Evolutionary conservation across 2,888 invertebrate genomes (phyloP).

Genomic region (Malacosoma neustria): DNA sequence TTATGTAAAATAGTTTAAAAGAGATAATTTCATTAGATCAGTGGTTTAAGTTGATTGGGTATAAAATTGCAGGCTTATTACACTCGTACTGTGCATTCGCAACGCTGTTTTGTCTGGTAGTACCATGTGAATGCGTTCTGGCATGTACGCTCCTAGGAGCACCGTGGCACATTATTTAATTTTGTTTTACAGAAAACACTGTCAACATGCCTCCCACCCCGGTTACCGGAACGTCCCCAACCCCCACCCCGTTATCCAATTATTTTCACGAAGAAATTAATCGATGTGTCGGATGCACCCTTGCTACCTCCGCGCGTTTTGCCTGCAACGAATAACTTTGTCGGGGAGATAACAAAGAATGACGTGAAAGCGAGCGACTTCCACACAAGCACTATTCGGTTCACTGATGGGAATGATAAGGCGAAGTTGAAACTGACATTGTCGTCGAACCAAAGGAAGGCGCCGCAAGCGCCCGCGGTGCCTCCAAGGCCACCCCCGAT

Average conservation of each 20-base stretch:
- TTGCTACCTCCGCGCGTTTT: slow-evolving; percentile 50
- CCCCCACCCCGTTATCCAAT: slow-evolving; percentile 59
- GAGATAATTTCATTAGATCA: neutral
- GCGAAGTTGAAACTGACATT: slow-evolving; percentile 53
- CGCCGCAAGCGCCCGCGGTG: slow-evolving; percentile 22
- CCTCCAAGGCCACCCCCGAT: slow-evolving; percentile 13
- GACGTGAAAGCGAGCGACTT: slow-evolving; percentile 39
- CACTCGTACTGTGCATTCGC: slow-evolving; percentile 20
- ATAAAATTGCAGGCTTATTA: slow-evolving; percentile 13
- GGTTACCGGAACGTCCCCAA: slow-evolving; percentile 63
- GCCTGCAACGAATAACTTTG: slow-evolving; percentile 38
- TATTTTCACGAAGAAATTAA: slow-evolving; percentile 56
- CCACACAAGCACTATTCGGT: slow-evolving; percentile 64
- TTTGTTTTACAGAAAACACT: slow-evolving; percentile 69
- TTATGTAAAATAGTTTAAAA: neutral
- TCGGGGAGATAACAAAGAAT: slow-evolving; percentile 59
- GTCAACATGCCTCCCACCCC: slow-evolving; percentile 60
- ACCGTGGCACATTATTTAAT: slow-evolving; percentile 61
- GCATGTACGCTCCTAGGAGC: slow-evolving; percentile 55
- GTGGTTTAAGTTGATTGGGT: slow-evolving; percentile 4
- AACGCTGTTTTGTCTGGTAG: slow-evolving; percentile 24
- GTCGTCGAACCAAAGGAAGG: slow-evolving; percentile 46
- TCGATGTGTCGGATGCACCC: slow-evolving; percentile 61
- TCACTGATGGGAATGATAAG: slow-evolving; percentile 55
- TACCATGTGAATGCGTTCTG: slow-evolving; percentile 29